Evolutionary conservation across 37 sponge, comb jelly and placozoan species (phyloP).

Genomic region (Petrosia ficiformis): DNA sequence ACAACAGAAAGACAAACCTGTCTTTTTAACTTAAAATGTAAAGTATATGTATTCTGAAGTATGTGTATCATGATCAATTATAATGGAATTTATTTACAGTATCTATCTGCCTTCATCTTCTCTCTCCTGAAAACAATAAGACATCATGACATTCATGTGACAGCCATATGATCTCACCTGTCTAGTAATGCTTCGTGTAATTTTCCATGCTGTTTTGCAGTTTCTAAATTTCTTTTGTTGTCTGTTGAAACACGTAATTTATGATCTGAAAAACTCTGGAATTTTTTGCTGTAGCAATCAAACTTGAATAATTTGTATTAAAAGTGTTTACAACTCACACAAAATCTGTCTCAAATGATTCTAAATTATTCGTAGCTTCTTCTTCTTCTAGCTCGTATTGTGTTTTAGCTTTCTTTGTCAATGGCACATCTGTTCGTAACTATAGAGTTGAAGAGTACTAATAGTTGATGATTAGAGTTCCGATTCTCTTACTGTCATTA

Average conservation of each 20-base stretch:
- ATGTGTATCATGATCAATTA: no score
- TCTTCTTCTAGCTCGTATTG: conserved; percentile 15
- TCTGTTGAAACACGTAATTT: conserved; percentile 43
- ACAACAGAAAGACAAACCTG: no score
- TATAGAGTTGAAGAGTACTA: background rate
- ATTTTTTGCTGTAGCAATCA: conserved; percentile 63
- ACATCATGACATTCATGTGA: background rate
- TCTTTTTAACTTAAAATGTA: no score
- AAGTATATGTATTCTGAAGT: no score
- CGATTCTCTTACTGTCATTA: conserved; percentile 36
- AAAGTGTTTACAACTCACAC: conserved; percentile 26
- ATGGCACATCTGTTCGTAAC: conserved; percentile 16
- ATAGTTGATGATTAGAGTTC: background rate
- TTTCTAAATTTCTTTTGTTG: conserved; percentile 19
- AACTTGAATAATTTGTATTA: conserved; percentile 9
- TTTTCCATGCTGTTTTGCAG: conserved; percentile 48
- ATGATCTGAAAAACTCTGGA: conserved; percentile 76
- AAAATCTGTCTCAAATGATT: conserved; percentile 25
- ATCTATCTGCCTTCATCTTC: conserved; percentile 86
- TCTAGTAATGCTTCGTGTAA: conserved; percentile 79
- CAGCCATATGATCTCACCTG: conserved; percentile 17
- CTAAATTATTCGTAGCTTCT: conserved; percentile 7
- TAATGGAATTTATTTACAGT: conserved; percentile 84
- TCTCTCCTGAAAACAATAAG: conserved; percentile 31
- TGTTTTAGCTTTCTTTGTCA: conserved; percentile 15